phyloP scores from a whole-genome alignment of 92 coral and sea anemone species.

The Porites lobata region DNA sequence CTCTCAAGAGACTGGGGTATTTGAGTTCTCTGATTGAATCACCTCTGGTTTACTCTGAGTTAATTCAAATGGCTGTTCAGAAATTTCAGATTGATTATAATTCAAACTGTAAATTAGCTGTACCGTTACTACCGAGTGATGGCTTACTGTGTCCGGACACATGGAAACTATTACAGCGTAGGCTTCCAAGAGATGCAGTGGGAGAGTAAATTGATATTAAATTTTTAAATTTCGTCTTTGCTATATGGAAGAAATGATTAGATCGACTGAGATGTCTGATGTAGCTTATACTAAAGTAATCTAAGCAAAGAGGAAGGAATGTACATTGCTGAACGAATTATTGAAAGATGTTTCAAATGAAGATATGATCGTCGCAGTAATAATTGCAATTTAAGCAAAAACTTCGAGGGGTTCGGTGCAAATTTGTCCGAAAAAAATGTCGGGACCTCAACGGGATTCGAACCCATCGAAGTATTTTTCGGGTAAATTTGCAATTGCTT shows the following conservation, averaged over 20 bases:
- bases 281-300: too few relatives aligned
- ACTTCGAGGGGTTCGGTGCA: too few relatives aligned
- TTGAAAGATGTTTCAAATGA: too few relatives aligned
- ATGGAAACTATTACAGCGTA: constrained; percentile 61
- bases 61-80: constrained; percentile 68
- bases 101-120: constrained; percentile 5
- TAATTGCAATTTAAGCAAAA: too few relatives aligned
- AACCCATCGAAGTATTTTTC: too few relatives aligned
- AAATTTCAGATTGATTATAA: constrained; percentile 81
- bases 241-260: not conserved
- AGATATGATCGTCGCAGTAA: too few relatives aligned
- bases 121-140: constrained; percentile 45
- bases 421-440: too few relatives aligned
- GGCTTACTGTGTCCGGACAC: constrained; percentile 77
- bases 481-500: too few relatives aligned
- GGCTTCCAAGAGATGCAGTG: not conserved
- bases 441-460: too few relatives aligned
- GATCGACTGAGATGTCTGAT: too few relatives aligned
- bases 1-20: constrained; percentile 67
- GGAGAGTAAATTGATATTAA: not conserved
- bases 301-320: too few relatives aligned
- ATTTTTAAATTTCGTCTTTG: not conserved
- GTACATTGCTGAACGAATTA: too few relatives aligned
- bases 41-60: constrained; percentile 62
- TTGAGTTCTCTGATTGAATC: constrained; percentile 64